Base-by-base conservation (phyloP, 2,888 invertebrate species). In the Acrobeloides nanus region DNA sequence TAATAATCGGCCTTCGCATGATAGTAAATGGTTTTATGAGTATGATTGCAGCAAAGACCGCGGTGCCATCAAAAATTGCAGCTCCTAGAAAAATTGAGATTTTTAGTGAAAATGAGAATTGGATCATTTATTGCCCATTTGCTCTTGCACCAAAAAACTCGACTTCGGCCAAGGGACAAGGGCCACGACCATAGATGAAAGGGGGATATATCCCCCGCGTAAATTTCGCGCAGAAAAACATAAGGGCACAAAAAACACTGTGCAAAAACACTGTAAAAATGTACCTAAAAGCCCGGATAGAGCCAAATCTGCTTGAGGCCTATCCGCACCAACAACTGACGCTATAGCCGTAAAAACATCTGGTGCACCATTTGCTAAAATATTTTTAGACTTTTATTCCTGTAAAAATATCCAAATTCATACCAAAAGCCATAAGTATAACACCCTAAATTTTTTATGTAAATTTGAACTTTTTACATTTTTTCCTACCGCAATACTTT, bases 301-400 rank as follows among this genome's bases (percentile, higher is more conserved):
- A 12, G 76, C 75, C 7, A 77, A 61, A 37, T 73, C 74, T 8
- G 76, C 72, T 59, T 78, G 76, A 3, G 70, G 70, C 12, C 47
- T 53, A 15, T 57, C 48, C 7, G 59, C 51, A 29, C 56, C 57
- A 4, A 74, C 74, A 23, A 79, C 76, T 6, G 78, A 77, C 34
- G 81, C 81, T 18, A 83, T 71, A 12, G 81, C 79, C 10, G 82
- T 80, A 64, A 84, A 83, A 44, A 84, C 78, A 72, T 84, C 84
- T 4, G 84, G 82, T 1, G 83, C 81, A 33, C 83, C 57, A 68
- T 84, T 84, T 18, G 32, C 42, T 20, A 41, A 41, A n/a, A n/a
- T n/a, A n/a, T n/a, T n/a, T n/a, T n/a, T n/a, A n/a, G n/a, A 29
- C n/a, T 29, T 29, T 8, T 29, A 10, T 29, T n/a, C 29, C 29